phyloP scores from a whole-genome alignment of 1,140 invertebrate genomes.

The Xylocopa sonorina region DNA sequence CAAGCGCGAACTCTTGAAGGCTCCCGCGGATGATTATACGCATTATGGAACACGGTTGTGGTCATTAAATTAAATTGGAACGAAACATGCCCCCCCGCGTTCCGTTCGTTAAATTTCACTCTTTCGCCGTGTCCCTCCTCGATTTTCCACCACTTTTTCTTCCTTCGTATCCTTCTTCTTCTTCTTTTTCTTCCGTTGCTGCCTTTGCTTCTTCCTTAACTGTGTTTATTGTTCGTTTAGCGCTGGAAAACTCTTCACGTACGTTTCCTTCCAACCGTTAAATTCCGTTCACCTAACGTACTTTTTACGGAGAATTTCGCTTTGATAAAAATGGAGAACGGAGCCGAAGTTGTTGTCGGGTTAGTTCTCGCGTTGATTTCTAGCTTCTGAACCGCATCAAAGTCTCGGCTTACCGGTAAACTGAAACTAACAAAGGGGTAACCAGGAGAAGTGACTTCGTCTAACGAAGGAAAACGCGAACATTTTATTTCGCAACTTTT shows the following conservation, averaged over 20 bases:
- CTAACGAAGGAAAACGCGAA: slow-evolving; percentile 33
- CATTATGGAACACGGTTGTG: slow-evolving; percentile 12
- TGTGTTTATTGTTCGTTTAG: not conserved
- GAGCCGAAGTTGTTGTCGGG: not conserved
- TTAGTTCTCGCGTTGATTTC: slow-evolving; percentile 10
- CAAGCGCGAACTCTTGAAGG: not conserved
- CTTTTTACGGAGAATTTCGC: not conserved
- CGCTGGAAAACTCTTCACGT: not conserved
- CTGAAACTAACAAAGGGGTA: not conserved
- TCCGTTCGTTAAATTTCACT: too few relatives aligned
- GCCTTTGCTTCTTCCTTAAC: not conserved
- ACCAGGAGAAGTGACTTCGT: not conserved
- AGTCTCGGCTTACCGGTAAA: not conserved
- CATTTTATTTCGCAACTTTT: slow-evolving; percentile 32
- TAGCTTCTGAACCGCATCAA: not conserved
- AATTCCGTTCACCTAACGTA: not conserved
- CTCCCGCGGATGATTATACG: not conserved
- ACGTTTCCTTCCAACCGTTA: not conserved
- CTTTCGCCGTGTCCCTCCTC: too few relatives aligned
- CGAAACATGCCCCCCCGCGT: not conserved
- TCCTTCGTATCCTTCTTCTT: too few relatives aligned
- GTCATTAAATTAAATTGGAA: slow-evolving; percentile 4
- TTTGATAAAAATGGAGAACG: not conserved
- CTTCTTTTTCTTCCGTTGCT: not conserved
- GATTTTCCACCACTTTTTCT: not conserved